Evolutionary conservation across 2,888 invertebrate genomes (phyloP).

Genomic region (Helobdella robusta): DNA sequence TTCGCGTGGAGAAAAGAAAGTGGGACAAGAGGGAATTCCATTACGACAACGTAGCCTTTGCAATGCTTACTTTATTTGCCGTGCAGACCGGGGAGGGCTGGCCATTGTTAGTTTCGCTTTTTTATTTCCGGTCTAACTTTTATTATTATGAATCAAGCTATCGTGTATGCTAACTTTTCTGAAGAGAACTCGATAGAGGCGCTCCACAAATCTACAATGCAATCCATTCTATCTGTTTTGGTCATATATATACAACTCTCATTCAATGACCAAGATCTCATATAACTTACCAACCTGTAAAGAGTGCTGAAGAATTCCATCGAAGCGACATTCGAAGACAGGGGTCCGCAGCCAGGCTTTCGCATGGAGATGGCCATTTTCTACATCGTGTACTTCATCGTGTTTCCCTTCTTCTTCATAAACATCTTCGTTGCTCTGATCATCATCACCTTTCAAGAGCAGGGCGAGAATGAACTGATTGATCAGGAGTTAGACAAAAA

Average conservation of each 20-base stretch:
- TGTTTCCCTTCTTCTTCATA: conserved; percentile 99
- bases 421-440: conserved; percentile 99
- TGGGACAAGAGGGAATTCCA: conserved; percentile 92
- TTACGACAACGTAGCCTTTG: conserved; percentile 94
- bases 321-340: conserved; percentile 95
- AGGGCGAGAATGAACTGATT: conserved; percentile 98
- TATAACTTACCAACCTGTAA: no score
- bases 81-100: conserved; percentile 99
- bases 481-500: conserved; percentile 99
- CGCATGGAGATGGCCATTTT: conserved; percentile 99
- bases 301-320: conserved; percentile 98
- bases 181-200: no score
- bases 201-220: no score
- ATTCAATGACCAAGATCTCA: no score
- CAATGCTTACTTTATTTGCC: conserved; percentile 96
- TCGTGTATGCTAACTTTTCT: no score
- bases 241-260: no score
- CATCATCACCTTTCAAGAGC: conserved; percentile 99
- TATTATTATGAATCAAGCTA: no score
- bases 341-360: conserved; percentile 96
- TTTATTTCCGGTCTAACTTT: no score
- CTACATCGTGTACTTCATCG: conserved; percentile 99
- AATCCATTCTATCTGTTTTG: no score
- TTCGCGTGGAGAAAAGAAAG: conserved; percentile 63
- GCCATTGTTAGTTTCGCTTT: conserved; percentile 77